These are phyloP conservation scores for Daphoenositta chrysoptera DNA, from an alignment of 2,113 vertebrate genomes.

Conservation along the genomic window DNA sequence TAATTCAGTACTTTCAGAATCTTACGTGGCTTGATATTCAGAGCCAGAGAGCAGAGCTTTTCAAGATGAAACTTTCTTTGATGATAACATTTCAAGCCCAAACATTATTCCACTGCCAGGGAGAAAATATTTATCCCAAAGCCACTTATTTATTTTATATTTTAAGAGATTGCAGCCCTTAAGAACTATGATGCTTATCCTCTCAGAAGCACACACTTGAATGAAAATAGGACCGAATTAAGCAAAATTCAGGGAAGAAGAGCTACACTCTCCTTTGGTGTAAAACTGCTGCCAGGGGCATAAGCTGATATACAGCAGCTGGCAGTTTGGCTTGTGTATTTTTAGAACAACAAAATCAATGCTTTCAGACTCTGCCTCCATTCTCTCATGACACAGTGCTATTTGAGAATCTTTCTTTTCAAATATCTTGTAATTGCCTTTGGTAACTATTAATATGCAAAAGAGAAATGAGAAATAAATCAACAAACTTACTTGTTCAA, in stretches of 20 bases:
- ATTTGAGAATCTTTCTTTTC: not conserved
- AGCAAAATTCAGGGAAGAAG: not conserved
- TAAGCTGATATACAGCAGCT: not conserved
- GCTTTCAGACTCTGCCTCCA: not conserved
- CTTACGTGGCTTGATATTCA: not conserved
- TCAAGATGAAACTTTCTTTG: slow-evolving; percentile 16
- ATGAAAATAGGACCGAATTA: slow-evolving; percentile 25
- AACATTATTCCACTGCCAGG: not conserved
- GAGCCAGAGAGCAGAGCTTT: slow-evolving; percentile 8
- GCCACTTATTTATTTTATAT: slow-evolving; percentile 42
- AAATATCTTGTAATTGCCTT: not conserved
- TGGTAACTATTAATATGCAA: not conserved
- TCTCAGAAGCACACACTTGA: slow-evolving; percentile 28
- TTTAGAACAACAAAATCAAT: not conserved
- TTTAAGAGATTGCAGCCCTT: slow-evolving; percentile 29
- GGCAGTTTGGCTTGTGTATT: not conserved
- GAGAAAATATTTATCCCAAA: slow-evolving; percentile 55
- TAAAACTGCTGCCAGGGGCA: not conserved
- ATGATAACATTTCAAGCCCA: slow-evolving; percentile 32
- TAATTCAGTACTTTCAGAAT: not conserved
- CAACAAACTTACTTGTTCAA: not conserved
- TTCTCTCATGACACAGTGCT: not conserved
- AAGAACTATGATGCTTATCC: not conserved
- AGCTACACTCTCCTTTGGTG: not conserved
- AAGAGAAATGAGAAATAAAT: not conserved